Base-by-base conservation (phyloP, 1,140 invertebrate species). In the Apocrypta bakeri region DNA sequence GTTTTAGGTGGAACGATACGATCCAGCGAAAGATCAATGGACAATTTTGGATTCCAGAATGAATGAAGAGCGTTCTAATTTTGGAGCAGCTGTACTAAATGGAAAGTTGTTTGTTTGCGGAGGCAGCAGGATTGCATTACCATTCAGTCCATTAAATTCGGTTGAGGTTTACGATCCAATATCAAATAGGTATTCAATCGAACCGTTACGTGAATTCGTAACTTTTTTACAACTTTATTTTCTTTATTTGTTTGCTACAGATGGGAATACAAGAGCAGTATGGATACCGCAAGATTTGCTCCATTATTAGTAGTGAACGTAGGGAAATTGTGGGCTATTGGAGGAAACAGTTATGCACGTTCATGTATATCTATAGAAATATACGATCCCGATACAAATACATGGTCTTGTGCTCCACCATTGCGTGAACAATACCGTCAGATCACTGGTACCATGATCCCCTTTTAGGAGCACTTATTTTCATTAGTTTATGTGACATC, bases 61-160 rank as follows among this genome's bases (percentile, higher is more conserved):
- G 68, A 21, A 37, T 17, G 29, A 71, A 71, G 27, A n/a, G 27
- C 27, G 68, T 2, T 31, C 31, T 37, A 31, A 37, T 71, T 37
- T 71, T n/a, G 68, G 68, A n/a, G 68, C 68, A 31, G 68, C 31
- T 17, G 68, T 71, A 17, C 29, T 71, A 17, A 31, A 71, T 21
- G 68, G 31, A 17, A 71, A 71, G 21, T 31, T 71, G 68, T 71
- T 31, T 71, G 31, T 37, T 71, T 71, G 68, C 6, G 68, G 68
- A 71, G 68, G 68, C 8, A 37, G 31, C 21, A 31, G 21, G 8
- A 37, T n/a, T 6, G 68, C 21, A 71, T 31, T 31, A 37, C 21
- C 68, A 2, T 31, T n/a, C 21, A 37, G 8, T 21, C 24, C 64
- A 17, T 14, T 31, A 2, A 71, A 37, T 71, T 31, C 68, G 29